phyloP scores from a whole-genome alignment of 2,888 invertebrate genomes.

The Netelia fuscicornis region DNA sequence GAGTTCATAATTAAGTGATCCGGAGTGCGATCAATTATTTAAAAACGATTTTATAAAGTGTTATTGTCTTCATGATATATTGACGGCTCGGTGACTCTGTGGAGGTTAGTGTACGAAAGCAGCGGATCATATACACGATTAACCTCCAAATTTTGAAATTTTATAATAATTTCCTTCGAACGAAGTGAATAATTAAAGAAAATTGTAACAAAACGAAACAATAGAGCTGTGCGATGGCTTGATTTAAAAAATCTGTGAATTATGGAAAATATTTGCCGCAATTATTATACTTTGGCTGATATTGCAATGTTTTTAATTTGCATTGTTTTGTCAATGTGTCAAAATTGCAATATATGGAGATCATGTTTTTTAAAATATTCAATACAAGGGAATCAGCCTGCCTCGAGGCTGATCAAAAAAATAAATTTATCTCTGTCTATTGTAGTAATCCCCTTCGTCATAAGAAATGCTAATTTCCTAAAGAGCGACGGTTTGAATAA shows the following conservation, averaged over 20 bases:
- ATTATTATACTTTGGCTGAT: too few relatives aligned
- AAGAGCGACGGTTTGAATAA: background rate
- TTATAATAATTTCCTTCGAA: background rate
- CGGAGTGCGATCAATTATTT: background rate
- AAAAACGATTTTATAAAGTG: background rate
- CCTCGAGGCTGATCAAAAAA: too few relatives aligned
- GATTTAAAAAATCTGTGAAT: too few relatives aligned
- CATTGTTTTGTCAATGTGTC: too few relatives aligned
- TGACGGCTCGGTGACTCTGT: conserved; percentile 37
- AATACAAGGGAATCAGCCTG: too few relatives aligned
- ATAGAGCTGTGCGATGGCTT: too few relatives aligned
- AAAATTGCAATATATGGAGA: too few relatives aligned
- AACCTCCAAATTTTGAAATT: background rate
- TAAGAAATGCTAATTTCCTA: background rate
- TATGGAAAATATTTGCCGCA: too few relatives aligned
- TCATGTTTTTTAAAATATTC: too few relatives aligned
- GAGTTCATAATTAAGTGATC: background rate
- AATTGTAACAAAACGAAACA: background rate
- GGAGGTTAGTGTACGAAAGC: conserved; percentile 60
- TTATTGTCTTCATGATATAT: background rate
- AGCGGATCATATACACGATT: background rate
- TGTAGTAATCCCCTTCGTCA: too few relatives aligned
- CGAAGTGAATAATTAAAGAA: background rate
- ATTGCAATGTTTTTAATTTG: too few relatives aligned
- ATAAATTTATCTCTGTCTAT: too few relatives aligned